Evolutionary conservation across 2,113 vertebrate species (phyloP).

Genomic region (Rhegmatorhina hoffmannsi): DNA sequence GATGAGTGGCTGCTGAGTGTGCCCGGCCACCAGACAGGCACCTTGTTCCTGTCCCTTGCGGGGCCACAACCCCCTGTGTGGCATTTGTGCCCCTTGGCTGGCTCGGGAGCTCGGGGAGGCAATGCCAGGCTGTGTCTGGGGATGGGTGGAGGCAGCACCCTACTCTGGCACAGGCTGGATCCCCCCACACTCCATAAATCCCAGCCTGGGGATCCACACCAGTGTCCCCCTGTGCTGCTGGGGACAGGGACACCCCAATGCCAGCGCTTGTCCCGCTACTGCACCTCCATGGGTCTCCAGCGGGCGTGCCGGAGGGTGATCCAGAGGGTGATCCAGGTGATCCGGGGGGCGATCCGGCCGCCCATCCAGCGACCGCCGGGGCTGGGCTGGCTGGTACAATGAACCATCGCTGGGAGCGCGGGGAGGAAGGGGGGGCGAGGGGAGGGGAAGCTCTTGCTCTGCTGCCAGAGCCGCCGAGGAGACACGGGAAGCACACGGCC

Average conservation of each 20-base stretch:
- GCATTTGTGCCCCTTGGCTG: rapidly evolving
- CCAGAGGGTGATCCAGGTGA: background rate
- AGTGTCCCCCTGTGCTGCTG: background rate
- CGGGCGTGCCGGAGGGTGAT: background rate
- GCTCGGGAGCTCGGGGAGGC: rapidly evolving
- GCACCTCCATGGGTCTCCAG: background rate
- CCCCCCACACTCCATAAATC: rapidly evolving
- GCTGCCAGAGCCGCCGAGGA: background rate
- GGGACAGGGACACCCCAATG: background rate
- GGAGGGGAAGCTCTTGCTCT: slow-evolving; percentile 39
- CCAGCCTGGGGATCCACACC: background rate
- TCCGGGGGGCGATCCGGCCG: background rate
- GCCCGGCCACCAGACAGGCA: background rate
- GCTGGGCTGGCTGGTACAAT: background rate
- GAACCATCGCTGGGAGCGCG: background rate
- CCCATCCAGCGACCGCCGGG: background rate
- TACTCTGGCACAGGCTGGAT: background rate
- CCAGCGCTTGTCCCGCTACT: rapidly evolving
- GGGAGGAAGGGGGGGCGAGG: slow-evolving; percentile 36
- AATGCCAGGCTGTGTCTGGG: background rate
- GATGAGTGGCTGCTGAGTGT: background rate
- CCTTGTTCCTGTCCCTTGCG: background rate
- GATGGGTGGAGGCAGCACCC: background rate
- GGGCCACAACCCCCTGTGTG: background rate
- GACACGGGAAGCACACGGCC: background rate